Conservation (phyloP, 2,113 vertebrate species). For the Sander lucioperca region DNA sequence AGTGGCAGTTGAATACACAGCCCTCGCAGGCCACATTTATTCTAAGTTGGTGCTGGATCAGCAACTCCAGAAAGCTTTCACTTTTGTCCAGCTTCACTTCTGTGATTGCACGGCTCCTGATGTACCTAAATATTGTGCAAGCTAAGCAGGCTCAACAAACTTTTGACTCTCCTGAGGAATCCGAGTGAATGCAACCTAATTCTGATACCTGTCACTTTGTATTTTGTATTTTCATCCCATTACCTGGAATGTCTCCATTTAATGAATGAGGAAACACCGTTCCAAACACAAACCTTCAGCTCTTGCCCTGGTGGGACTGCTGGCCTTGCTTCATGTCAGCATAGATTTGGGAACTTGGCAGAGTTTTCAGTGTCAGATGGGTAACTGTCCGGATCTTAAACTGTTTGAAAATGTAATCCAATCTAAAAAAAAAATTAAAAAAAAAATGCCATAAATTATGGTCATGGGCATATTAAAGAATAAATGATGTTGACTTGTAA, state of each 20-base stretch:
- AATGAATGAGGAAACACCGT: slow-evolving; percentile 53
- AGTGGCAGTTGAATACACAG: slow-evolving; percentile 46
- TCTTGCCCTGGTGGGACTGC: slow-evolving; percentile 11
- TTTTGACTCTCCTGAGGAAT: slow-evolving; percentile 53
- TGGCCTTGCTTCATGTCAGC: slow-evolving; percentile 40
- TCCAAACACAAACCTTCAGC: slow-evolving; percentile 16
- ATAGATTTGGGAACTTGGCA: slow-evolving; percentile 43
- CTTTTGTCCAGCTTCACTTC: slow-evolving; percentile 46
- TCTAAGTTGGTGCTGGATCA: slow-evolving; percentile 64
- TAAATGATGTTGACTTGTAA: background rate
- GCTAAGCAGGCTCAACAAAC: slow-evolving; percentile 54
- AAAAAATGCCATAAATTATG: background rate
- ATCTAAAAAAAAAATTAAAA: background rate
- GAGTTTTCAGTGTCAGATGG: slow-evolving; percentile 23
- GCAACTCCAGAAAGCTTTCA: slow-evolving; percentile 61
- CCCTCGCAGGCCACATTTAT: slow-evolving; percentile 52
- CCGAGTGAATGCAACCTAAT: slow-evolving; percentile 44
- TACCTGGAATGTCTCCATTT: slow-evolving; percentile 35
- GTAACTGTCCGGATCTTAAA: slow-evolving; percentile 11
- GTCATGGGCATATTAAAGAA: background rate
- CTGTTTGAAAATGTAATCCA: slow-evolving; percentile 1
- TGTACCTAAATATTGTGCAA: slow-evolving; percentile 59
- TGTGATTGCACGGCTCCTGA: slow-evolving; percentile 44
- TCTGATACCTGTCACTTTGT: slow-evolving; percentile 68
- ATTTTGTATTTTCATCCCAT: slow-evolving; percentile 49